Percentiles rank a stretch among this genome's conserved stretches.
Conservation (phyloP, 2,113 vertebrate species). For the Calidris pygmaea region DNA sequence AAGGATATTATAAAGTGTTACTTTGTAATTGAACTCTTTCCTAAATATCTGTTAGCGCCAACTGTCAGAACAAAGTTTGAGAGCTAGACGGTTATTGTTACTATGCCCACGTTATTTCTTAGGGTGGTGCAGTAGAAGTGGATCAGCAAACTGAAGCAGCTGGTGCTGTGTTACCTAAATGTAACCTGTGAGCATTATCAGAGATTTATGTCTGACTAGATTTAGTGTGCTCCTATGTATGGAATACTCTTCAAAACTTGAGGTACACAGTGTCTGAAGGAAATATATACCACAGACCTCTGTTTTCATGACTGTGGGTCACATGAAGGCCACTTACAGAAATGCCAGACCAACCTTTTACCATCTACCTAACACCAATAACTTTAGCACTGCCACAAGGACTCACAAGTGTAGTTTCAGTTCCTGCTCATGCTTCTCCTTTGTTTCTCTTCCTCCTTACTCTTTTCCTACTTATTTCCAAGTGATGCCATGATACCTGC, state of each 20-base stretch:
- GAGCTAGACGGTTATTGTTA: not conserved
- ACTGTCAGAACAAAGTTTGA: not conserved
- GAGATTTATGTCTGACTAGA: not conserved
- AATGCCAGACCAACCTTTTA: fast-evolving
- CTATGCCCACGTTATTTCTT: not conserved
- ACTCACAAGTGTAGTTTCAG: not conserved
- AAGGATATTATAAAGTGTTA: not conserved
- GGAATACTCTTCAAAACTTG: not conserved
- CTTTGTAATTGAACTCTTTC: not conserved
- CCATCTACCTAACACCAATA: fast-evolving
- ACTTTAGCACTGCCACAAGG: not conserved
- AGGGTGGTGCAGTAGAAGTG: not conserved
- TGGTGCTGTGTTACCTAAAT: not conserved
- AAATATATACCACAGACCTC: not conserved
- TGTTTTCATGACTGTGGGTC: not conserved
- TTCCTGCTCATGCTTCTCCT: not conserved
- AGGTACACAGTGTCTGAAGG: not conserved
- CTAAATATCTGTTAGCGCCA: not conserved
- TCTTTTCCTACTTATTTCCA: not conserved
- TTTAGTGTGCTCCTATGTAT: not conserved
- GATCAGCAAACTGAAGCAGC: not conserved
- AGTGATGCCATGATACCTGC: not conserved
- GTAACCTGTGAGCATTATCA: fast-evolving
- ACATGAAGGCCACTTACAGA: not conserved
- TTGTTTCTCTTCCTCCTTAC: not conserved